Conservation (phyloP, 2,113 vertebrate species). For the Prietella phreatophila region DNA sequence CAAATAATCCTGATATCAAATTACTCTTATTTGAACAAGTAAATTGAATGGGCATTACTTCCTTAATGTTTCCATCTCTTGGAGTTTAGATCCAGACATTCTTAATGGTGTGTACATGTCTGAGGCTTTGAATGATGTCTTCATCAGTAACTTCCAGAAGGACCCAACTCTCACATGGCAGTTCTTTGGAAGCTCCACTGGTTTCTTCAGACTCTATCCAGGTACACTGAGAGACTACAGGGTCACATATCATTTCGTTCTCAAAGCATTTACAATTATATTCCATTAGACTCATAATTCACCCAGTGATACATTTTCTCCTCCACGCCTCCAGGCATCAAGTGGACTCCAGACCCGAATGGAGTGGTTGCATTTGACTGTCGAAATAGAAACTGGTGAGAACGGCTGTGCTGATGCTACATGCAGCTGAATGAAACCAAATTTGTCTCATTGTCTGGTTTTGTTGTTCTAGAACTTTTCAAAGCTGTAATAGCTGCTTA, state of each 20-base stretch:
- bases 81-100: slow-evolving; percentile 82
- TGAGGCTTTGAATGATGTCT: slow-evolving; percentile 90
- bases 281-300: not conserved
- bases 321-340: slow-evolving; percentile 78
- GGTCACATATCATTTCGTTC: not conserved
- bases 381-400: slow-evolving; percentile 94
- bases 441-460: not conserved
- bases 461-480: slow-evolving; percentile 14
- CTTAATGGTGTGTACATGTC: slow-evolving; percentile 96
- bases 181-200: slow-evolving; percentile 91
- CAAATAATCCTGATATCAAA: not conserved
- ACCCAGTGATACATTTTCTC: not conserved
- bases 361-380: slow-evolving; percentile 94
- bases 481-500: slow-evolving; percentile 29
- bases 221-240: slow-evolving; percentile 66
- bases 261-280: not conserved
- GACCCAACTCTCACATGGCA: slow-evolving; percentile 97
- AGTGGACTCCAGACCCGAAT: slow-evolving; percentile 90
- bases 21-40: not conserved
- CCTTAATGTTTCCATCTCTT: not conserved
- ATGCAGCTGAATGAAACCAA: not conserved
- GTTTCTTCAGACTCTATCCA: slow-evolving; percentile 96
- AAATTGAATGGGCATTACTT: not conserved
- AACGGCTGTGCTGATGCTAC: not conserved
- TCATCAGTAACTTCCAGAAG: slow-evolving; percentile 88